A percentile compares a stretch with the other conserved stretches of the same genome.
phyloP scores from a whole-genome alignment of 2,888 invertebrate species.

The Deladenus siricidicola region DNA sequence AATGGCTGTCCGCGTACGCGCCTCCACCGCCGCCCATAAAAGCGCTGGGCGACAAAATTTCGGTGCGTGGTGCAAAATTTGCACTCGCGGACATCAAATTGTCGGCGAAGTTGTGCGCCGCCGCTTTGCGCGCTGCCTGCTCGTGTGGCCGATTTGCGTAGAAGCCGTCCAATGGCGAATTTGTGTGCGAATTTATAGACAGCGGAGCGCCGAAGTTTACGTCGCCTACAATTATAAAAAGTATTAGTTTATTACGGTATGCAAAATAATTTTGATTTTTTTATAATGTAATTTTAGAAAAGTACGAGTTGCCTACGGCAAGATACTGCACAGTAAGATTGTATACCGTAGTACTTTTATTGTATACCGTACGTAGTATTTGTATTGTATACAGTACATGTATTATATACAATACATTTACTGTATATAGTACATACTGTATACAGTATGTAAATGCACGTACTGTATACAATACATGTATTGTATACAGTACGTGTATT shows the following conservation, averaged over 20 bases:
- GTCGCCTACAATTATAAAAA: neutral
- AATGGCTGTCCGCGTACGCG: neutral
- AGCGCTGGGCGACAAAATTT: neutral
- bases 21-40: neutral
- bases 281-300: too few species aligned
- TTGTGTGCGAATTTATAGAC: neutral
- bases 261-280: neutral
- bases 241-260: neutral
- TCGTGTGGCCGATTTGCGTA: too few species aligned
- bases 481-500: too few species aligned
- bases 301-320: too few species aligned
- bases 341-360: too few species aligned
- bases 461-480: too few species aligned
- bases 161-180: neutral
- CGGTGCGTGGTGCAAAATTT: neutral
- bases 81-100: neutral
- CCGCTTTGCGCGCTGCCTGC: neutral
- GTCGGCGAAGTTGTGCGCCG: neutral
- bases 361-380: too few species aligned
- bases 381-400: too few species aligned
- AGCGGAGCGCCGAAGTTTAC: neutral
- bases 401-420: too few species aligned
- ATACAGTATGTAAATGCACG: too few species aligned
- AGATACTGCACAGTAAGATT: too few species aligned
- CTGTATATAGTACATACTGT: neutral